Base-by-base conservation (phyloP, 2,888 invertebrate genomes). In the Diarsia dahlii region DNA sequence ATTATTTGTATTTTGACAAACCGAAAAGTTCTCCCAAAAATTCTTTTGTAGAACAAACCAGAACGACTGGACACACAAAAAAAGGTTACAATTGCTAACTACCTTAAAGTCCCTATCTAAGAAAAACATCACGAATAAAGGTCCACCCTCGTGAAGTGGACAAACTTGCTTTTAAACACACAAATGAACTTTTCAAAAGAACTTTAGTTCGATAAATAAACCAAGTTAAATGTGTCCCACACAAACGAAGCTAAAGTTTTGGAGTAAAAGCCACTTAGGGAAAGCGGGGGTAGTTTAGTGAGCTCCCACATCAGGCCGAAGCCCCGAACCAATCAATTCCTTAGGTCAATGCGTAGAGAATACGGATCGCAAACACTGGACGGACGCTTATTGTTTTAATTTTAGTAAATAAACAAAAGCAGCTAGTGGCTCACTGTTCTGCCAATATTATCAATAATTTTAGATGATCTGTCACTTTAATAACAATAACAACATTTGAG, bases 171-270 rank as follows among this genome's bases (percentile, higher is more conserved):
- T 81, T 82, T 58, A 78, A 82, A 84, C 84, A 85, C 76, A 80
- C 82, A 80, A 80, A 72, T 82, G 64, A 85, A 79, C 74, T 80
- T 87, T 82, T 80, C 56, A 71, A 67, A 78, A 80, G 76, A 86
- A 87, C 77, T 85, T 80, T 54, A 75, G 77, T 82, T 82, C 72
- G 74, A 83, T 87, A 87, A 85, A 85, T 75, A 85, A 78, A 82
- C 73, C 20, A 80, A 82, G 74, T 85, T 86, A 85, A 85, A 85
- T 80, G 80, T 70, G 82, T 75, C 68, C 74, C 72, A 80, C 74
- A 73, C 73, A 76, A 70, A 85, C 54, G 74, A 70, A 67, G 71
- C 60, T 62, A 78, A 85, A 86, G 83, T 86, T 86, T 83, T 71
- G 62, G 23, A 86, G 74, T 78, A 85, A 80, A 87, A 78, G 76